phyloP scores from a whole-genome alignment of 2,888 invertebrate species.

The Aethes cnicana region DNA sequence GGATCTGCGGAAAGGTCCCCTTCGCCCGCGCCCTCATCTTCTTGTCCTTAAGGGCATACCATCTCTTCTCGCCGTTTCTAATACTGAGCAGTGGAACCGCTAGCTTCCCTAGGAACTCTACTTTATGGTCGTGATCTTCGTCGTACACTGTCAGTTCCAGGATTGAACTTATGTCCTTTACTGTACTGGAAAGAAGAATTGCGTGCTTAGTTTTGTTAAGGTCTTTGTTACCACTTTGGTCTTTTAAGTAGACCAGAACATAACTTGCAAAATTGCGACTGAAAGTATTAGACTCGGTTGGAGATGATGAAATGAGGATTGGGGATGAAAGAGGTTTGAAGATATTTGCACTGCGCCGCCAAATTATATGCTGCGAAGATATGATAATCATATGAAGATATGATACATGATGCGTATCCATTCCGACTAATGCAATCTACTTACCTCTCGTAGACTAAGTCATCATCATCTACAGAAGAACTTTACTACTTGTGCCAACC shows the following conservation, averaged over 20 bases:
- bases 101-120: slow-evolving; percentile 97
- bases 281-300: too few species aligned
- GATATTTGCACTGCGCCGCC: too few species aligned
- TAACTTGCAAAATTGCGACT: too few species aligned
- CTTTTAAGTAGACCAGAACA: neutral
- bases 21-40: slow-evolving; percentile 95
- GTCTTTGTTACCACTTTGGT: neutral
- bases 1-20: slow-evolving; percentile 93
- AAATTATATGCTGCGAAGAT: too few species aligned
- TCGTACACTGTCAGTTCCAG: slow-evolving; percentile 98
- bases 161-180: slow-evolving; percentile 97
- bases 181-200: slow-evolving; percentile 83
- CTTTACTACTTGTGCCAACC: too few species aligned
- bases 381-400: too few species aligned
- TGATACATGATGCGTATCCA: too few species aligned
- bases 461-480: too few species aligned
- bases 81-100: slow-evolving; percentile 93
- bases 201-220: neutral
- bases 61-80: slow-evolving; percentile 94
- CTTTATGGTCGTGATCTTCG: slow-evolving; percentile 98
- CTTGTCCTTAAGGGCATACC: slow-evolving; percentile 98
- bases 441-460: too few species aligned
- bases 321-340: too few species aligned
- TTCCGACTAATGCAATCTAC: too few species aligned
- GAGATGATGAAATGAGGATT: too few species aligned